Percentiles rank a stretch among this genome's conserved stretches.
phyloP scores from a whole-genome alignment of 2,797 vertebrate genomes.

The Poeciliopsis turneri region DNA sequence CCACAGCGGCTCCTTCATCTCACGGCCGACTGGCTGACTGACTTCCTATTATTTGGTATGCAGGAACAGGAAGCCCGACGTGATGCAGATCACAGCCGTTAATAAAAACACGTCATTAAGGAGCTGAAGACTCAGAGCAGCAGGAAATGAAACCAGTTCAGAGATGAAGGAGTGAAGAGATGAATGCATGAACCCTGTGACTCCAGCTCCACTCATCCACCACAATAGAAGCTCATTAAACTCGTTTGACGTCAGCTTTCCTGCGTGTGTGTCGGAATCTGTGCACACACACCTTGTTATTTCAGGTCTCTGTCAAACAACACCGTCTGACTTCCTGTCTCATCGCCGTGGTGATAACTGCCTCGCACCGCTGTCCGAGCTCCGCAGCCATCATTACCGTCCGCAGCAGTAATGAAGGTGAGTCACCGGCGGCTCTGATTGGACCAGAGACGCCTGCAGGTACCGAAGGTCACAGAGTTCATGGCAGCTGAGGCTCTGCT shows the following conservation, averaged over 20 bases:
- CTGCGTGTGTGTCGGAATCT: background rate
- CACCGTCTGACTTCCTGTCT: conserved; percentile 30
- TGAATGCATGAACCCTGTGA: conserved; percentile 33
- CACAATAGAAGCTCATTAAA: conserved; percentile 34
- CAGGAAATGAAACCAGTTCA: conserved; percentile 20
- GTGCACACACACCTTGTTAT: conserved; percentile 18
- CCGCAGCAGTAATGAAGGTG: conserved; percentile 20
- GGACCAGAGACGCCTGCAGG: conserved; percentile 7
- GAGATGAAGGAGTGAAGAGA: conserved; percentile 16
- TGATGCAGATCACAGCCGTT: conserved; percentile 4
- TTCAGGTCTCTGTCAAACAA: conserved; percentile 24
- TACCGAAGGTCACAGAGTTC: conserved; percentile 14
- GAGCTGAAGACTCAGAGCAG: background rate
- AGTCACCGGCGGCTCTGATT: conserved; percentile 42
- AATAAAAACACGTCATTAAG: conserved; percentile 5
- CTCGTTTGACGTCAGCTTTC: conserved; percentile 34
- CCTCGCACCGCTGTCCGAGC: conserved; percentile 7
- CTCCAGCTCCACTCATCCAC: background rate
- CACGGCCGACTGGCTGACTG: background rate
- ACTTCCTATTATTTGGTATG: background rate
- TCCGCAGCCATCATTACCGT: conserved; percentile 18
- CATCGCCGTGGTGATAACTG: conserved; percentile 20
- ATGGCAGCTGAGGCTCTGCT: background rate
- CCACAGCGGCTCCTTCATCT: background rate
- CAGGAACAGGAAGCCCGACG: background rate